phyloP scores from a whole-genome alignment of 2,888 invertebrate genomes.

The Rotaria macrura region DNA sequence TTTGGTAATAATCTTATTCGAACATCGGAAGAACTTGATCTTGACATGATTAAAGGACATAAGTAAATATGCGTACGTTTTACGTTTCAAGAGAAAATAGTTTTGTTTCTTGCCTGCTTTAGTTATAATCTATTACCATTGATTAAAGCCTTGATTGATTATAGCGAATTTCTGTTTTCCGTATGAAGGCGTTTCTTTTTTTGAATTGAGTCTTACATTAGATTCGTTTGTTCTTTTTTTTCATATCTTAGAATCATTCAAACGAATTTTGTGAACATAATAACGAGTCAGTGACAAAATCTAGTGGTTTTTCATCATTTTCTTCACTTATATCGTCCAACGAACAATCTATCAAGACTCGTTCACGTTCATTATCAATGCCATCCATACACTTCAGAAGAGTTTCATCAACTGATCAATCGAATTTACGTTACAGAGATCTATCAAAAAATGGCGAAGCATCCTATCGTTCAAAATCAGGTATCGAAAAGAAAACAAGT shows the following conservation, averaged over 20 bases:
- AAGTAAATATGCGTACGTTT: neutral
- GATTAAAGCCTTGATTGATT: neutral
- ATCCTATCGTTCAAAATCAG: neutral
- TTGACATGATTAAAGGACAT: constrained; percentile 12
- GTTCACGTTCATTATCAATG: neutral
- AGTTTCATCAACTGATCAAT: neutral
- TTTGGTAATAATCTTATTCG: constrained; percentile 1
- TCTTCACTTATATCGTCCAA: constrained; percentile 7
- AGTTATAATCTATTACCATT: constrained; percentile 10
- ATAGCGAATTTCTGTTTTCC: neutral
- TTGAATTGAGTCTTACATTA: no score
- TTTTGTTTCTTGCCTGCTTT: neutral
- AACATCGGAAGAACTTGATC: neutral
- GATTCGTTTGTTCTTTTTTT: no score
- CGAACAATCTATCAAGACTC: neutral
- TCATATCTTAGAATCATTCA: neutral
- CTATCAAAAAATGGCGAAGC: neutral
- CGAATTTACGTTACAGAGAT: neutral
- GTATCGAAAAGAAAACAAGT: neutral
- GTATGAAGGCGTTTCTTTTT: neutral
- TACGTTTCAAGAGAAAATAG: neutral
- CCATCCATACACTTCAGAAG: neutral
- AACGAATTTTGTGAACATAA: neutral
- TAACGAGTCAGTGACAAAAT: neutral
- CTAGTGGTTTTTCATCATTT: neutral